Conservation (phyloP, 2,113 vertebrate genomes). For the Terrapene triunguis region DNA sequence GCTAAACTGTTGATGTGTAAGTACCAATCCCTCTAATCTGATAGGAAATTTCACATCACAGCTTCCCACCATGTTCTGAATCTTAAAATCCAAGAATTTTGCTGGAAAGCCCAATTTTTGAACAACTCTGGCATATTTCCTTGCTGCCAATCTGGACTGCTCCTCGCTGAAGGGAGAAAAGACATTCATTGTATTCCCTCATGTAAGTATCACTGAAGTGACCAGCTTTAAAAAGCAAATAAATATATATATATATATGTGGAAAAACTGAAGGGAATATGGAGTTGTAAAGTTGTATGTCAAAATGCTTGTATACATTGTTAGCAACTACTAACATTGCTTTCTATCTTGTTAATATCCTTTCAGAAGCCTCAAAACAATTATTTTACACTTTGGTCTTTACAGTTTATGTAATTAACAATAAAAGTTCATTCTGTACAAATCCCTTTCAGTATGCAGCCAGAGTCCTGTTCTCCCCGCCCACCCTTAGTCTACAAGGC, state of each 20-base stretch:
- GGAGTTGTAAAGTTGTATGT: too few relatives aligned
- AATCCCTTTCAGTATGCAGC: neutral
- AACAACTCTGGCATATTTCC: slow-evolving; percentile 97
- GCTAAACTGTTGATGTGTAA: slow-evolving; percentile 98
- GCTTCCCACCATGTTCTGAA: slow-evolving; percentile 99
- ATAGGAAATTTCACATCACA: slow-evolving; percentile 99
- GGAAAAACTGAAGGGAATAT: neutral
- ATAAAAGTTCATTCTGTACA: neutral
- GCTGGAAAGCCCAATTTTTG: slow-evolving; percentile 98
- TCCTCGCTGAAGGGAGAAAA: slow-evolving; percentile 87
- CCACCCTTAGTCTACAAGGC: neutral
- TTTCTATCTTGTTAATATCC: neutral
- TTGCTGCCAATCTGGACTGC: slow-evolving; percentile 95
- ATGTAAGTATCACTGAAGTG: neutral
- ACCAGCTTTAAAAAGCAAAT: neutral
- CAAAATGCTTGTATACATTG: neutral
- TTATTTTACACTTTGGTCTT: neutral
- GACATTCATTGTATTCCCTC: neutral
- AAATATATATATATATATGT: neutral
- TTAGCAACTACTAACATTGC: neutral
- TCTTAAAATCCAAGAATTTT: slow-evolving; percentile 99
- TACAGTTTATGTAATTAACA: neutral
- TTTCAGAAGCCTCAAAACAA: neutral
- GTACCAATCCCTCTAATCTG: slow-evolving; percentile 93
- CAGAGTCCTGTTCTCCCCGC: neutral